Evolutionary conservation across 2,797 vertebrate genomes (phyloP).

Genomic region (Manis pentadactyla): DNA sequence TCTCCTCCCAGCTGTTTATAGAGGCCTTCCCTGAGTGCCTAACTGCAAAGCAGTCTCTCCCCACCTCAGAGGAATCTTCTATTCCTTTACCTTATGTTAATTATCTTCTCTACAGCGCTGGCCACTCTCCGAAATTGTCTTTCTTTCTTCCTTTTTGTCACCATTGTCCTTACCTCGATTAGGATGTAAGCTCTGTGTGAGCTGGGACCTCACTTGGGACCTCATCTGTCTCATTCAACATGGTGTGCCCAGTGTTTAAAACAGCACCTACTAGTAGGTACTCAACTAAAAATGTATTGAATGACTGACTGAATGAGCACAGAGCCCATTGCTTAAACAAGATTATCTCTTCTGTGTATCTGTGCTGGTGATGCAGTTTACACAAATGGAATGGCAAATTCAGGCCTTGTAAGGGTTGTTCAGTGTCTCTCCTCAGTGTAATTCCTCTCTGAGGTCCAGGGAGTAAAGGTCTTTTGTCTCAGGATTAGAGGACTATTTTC

Average conservation of each 20-base stretch:
- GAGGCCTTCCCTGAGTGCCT: not conserved
- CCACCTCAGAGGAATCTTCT: not conserved
- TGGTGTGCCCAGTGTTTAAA: not conserved
- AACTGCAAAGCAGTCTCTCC: not conserved
- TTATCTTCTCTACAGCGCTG: not conserved
- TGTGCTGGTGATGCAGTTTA: not conserved
- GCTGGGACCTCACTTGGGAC: not conserved
- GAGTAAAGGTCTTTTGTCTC: conserved; percentile 41
- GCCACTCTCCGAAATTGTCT: not conserved
- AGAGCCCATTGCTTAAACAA: not conserved
- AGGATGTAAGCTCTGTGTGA: not conserved
- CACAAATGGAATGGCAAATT: not conserved
- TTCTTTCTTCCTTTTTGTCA: not conserved
- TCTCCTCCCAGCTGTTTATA: not conserved
- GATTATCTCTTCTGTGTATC: not conserved
- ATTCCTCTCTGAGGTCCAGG: not conserved
- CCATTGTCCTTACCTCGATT: not conserved
- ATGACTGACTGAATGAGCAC: not conserved
- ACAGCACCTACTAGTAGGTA: not conserved
- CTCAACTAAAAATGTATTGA: not conserved
- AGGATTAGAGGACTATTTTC: conserved; percentile 7
- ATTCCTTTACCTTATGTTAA: not conserved
- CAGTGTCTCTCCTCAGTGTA: not conserved
- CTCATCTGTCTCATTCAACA: not conserved
- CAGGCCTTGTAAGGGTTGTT: not conserved